Percentiles rank a stretch among this genome's conserved stretches.
Evolutionary conservation across 2,797 vertebrate genomes (phyloP).

Genomic region (Dipus sagitta): DNA sequence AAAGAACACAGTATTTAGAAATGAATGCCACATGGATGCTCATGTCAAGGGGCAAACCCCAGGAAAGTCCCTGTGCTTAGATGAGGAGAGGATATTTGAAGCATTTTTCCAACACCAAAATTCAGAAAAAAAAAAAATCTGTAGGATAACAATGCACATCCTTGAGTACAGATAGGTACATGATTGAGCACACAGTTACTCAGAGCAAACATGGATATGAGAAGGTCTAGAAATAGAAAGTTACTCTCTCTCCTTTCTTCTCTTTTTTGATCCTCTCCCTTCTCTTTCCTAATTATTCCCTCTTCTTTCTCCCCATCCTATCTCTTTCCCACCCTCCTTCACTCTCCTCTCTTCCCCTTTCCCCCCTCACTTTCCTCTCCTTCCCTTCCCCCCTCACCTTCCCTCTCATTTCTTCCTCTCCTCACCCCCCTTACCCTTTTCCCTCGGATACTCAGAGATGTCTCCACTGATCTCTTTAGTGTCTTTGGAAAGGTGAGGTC

Average conservation of each 20-base stretch:
- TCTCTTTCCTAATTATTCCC: too few relatives aligned
- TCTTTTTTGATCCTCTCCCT: neutral
- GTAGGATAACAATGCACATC: neutral
- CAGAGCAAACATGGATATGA: neutral
- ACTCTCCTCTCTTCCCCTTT: too few relatives aligned
- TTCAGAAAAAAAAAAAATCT: neutral
- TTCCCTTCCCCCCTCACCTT: too few relatives aligned
- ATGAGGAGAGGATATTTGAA: neutral
- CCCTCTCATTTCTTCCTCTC: too few relatives aligned
- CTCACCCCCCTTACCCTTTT: too few relatives aligned
- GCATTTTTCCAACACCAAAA: neutral
- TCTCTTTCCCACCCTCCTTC: too few relatives aligned
- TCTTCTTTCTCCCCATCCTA: too few relatives aligned
- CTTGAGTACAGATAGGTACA: too few relatives aligned
- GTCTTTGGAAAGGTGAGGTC: constrained; percentile 22
- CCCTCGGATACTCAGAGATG: neutral
- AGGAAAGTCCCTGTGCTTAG: neutral
- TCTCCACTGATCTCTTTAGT: neutral
- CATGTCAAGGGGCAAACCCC: neutral
- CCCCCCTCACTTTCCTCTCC: too few relatives aligned
- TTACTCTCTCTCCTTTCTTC: neutral
- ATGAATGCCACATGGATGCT: neutral
- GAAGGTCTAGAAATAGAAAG: constrained; percentile 37
- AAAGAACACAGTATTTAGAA: constrained; percentile 8
- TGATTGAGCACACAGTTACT: neutral